Base-by-base conservation (phyloP, 1,140 invertebrate genomes). In the Leguminivora glycinivorella region DNA sequence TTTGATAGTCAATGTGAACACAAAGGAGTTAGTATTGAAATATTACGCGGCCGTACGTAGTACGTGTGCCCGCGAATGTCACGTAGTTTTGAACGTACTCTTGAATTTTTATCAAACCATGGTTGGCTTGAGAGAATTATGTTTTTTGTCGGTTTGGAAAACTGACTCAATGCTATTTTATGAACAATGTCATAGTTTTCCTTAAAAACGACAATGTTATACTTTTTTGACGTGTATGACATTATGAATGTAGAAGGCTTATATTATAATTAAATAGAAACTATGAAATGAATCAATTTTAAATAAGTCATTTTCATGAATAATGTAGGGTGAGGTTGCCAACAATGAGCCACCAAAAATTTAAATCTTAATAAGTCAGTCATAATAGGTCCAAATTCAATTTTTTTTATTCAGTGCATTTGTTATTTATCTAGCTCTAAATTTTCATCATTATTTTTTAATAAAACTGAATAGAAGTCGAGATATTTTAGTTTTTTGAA, bases 61-160 rank as follows among this genome's bases (percentile, higher is more conserved):
- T 84, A 83, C 83, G 83, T 83, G 80, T 79, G 74, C 71, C 70
- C 67, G 73, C 74, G 78, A 81, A 80, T 79, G 77, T 85, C 83
- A 85, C 83, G 83, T 85, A 83, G 67, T 78, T 82, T 79, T 78
- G 77, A 75, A 77, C 72, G 71, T 81, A 80, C 77, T 77, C 72
- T 79, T 78, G 77, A 75, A 73, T 78, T 83, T 82, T 85, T 82
- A 75, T 76, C 34, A 63, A 6, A 68, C 31, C 47, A 22, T 52
- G 47, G 47, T 22, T 52, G 22, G 47, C 19, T 52, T 52, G 19
- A 52, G 19, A 52, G 19, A 52, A 52, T 22, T 52, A 10, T 52
- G 47, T 52, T 52, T 52, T 47, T 52, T 52, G 47, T 22, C 19
- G 47, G 6, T 19, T 7, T 52, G 1, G 47, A 52, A 52, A 52